A percentile compares a stretch with the other conserved stretches of the same genome.
These are phyloP conservation scores for Esox niger DNA, from an alignment of 2,113 vertebrate species.

Conservation along the genomic window DNA sequence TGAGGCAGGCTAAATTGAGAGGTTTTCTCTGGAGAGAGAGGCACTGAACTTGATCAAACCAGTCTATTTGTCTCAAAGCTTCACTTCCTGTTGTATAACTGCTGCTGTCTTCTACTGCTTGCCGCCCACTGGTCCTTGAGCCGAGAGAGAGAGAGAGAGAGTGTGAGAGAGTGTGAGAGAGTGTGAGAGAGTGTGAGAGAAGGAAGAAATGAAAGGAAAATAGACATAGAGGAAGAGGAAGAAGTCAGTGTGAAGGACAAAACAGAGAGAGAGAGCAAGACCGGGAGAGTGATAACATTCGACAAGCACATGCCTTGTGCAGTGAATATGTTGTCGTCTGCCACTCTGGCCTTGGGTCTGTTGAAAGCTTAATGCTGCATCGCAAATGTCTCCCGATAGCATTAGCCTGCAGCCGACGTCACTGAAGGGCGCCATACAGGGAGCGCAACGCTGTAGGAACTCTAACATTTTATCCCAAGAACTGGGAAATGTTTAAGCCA, in stretches of 20 bases:
- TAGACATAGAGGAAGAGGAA: not conserved
- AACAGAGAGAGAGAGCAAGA: not conserved
- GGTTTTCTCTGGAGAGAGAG: slow-evolving; percentile 32
- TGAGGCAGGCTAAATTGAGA: slow-evolving; percentile 32
- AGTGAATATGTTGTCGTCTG: slow-evolving; percentile 5
- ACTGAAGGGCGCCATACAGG: no score
- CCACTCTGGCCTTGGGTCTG: no score
- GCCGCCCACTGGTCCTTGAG: not conserved
- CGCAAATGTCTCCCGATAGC: no score
- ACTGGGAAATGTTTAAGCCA: no score
- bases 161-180: not conserved
- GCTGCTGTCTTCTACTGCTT: slow-evolving; percentile 15
- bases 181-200: not conserved
- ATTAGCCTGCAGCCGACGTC: no score
- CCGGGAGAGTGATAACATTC: not conserved
- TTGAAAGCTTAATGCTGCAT: no score
- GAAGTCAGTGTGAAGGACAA: not conserved
- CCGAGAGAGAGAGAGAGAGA: slow-evolving; percentile 9
- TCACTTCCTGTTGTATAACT: slow-evolving; percentile 57
- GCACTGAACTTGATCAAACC: slow-evolving; percentile 53
- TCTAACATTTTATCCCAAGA: no score
- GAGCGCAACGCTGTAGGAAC: no score
- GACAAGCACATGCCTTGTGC: slow-evolving; percentile 14
- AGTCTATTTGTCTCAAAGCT: slow-evolving; percentile 54
- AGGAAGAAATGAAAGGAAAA: not conserved